These are phyloP conservation scores for Catalaphyllia jardinei DNA, from an alignment of 64 coral and sea anemone species.

Conservation along the genomic window DNA sequence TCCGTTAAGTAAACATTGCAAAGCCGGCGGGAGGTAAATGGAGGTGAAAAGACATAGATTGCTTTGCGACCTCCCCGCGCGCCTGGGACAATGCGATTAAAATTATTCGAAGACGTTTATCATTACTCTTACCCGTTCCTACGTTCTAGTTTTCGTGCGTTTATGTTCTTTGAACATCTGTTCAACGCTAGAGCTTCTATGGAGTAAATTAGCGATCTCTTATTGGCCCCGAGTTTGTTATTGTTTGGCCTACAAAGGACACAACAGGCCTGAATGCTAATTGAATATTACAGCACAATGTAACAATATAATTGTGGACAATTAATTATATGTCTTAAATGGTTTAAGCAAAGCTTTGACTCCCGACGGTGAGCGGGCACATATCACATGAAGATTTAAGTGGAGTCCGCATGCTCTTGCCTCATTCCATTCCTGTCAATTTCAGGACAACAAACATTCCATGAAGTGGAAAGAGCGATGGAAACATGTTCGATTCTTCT, in stretches of 20 bases:
- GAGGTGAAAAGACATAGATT: background rate
- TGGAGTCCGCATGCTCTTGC: background rate
- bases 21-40: constrained; percentile 39
- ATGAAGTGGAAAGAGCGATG: constrained; percentile 46
- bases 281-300: constrained; percentile 90
- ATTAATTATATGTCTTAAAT: constrained; percentile 94
- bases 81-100: constrained; percentile 12
- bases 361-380: constrained; percentile 25
- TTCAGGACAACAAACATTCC: constrained; percentile 48
- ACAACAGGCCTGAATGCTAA: constrained; percentile 83
- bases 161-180: constrained; percentile 39
- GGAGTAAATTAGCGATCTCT: constrained; percentile 43
- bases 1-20: constrained; percentile 50
- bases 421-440: constrained; percentile 33
- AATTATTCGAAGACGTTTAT: background rate
- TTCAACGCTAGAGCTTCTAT: constrained; percentile 18
- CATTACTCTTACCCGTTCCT: background rate
- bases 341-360: constrained; percentile 63
- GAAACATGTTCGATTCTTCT: constrained; percentile 79
- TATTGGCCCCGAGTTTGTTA: constrained; percentile 44
- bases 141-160: background rate
- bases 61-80: constrained; percentile 15
- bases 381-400: constrained; percentile 63
- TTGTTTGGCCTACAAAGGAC: constrained; percentile 37
- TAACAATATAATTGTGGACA: constrained; percentile 97